These are phyloP conservation scores for Enteromius thamalakanensis DNA, from an alignment of 2,797 vertebrate species.

Conservation along the genomic window DNA sequence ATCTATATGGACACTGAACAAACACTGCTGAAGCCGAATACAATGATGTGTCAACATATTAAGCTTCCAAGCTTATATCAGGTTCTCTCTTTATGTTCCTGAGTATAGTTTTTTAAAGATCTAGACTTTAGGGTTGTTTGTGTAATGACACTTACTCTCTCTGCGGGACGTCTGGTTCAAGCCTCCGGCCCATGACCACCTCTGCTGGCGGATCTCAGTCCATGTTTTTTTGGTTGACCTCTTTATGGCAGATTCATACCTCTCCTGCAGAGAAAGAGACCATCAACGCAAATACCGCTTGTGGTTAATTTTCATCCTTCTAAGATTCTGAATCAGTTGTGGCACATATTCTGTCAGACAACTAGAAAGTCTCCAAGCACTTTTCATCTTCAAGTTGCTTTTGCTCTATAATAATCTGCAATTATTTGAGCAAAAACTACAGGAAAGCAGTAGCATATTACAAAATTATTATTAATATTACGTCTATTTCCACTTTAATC, in stretches of 20 bases:
- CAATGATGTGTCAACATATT: background rate
- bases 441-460: background rate
- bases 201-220: conserved; percentile 96
- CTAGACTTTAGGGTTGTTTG: background rate
- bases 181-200: conserved; percentile 97
- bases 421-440: no score
- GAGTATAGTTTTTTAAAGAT: background rate
- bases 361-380: background rate
- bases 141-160: conserved; percentile 75
- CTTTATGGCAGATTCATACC: conserved; percentile 93
- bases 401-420: no score
- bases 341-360: background rate
- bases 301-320: background rate
- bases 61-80: background rate
- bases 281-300: background rate
- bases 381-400: background rate
- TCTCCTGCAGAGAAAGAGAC: conserved; percentile 76
- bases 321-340: background rate
- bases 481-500: background rate
- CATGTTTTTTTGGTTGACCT: conserved; percentile 94
- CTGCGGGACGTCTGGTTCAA: conserved; percentile 90
- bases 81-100: background rate
- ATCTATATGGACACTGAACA: background rate
- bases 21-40: background rate
- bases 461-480: background rate